Conservation (phyloP, 2,888 invertebrate genomes). For the Fragum whitleyi region DNA sequence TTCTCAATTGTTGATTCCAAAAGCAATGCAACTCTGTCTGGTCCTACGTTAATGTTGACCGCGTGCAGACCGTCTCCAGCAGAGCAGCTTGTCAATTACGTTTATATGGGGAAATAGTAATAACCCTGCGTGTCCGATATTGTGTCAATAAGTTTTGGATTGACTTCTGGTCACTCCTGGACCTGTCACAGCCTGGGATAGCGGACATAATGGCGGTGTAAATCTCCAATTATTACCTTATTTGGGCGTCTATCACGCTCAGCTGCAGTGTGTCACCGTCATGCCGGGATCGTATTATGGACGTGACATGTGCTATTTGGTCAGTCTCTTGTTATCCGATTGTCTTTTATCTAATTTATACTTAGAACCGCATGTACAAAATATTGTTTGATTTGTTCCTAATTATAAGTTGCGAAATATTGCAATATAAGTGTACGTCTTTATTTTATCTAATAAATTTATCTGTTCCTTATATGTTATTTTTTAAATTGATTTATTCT, state of each 20-base stretch:
- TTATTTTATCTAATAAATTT: too few species aligned
- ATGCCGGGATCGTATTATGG: conserved; percentile 16
- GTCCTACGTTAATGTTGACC: too few species aligned
- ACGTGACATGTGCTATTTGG: conserved; percentile 6
- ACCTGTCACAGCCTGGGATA: conserved; percentile 24
- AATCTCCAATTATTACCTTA: conserved; percentile 24
- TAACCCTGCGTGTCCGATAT: conserved; percentile 1
- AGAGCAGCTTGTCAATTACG: neutral
- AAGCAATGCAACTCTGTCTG: too few species aligned
- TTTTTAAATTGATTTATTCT: too few species aligned
- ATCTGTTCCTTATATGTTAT: too few species aligned
- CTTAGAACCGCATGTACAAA: neutral
- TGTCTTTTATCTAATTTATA: too few species aligned
- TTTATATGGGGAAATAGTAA: conserved; percentile 1
- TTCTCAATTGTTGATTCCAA: too few species aligned
- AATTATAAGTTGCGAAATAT: too few species aligned
- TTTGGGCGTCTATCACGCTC: conserved; percentile 12
- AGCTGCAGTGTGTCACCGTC: conserved; percentile 17
- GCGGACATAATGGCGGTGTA: conserved; percentile 9
- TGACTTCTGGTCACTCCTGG: conserved; percentile 19
- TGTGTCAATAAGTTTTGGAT: conserved; percentile 17
- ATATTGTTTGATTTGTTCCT: neutral
- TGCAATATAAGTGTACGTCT: too few species aligned
- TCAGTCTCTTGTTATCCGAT: neutral
- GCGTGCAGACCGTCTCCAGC: conserved; percentile 5